Base-by-base conservation (phyloP, 2,888 invertebrate genomes). In the Idaea aversata region DNA sequence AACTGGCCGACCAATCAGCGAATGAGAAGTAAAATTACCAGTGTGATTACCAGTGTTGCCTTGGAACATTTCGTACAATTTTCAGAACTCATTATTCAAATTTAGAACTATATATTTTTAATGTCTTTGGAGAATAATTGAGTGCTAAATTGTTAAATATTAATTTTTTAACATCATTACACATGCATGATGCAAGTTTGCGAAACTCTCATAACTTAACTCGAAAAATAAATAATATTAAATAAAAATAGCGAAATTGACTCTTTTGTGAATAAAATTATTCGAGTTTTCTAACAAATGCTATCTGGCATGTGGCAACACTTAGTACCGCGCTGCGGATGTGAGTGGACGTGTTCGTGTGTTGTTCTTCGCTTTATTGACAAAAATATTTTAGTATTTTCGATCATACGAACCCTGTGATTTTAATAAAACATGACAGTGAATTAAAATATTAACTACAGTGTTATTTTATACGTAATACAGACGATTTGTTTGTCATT, bases 361-460 rank as follows among this genome's bases (percentile, higher is more conserved):
- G 47, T 13, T 5, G 34, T 58, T 10, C 61, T 47, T 38, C 10
- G 13, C 34, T 61, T 65, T 64, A 63, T 58, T 63, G 60, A 60
- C 60, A 35, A 63, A 63, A 65, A 61, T 57, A 69, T 58, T 61
- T n/a, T 2, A 3, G 25, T 25, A 38, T 34, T 65, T 63, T 65
- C 66, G 65, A 70, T 75, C 70, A 63, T 69, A 65, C 67, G 69
- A 63, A 60, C 61, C 59, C 5, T 34, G 59, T 59, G 59, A 25
- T 16, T 25, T 59, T 16, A 6, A 59, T 16, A 25, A 25, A 34
- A 25, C 34, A 59, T 47, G 47, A 47, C 47, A 47, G 47, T 47
- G 47, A 47, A 47, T 47, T 47, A 7, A 10, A 47, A 47, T 10
- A 47, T 47, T 10, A 47, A 4, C 47, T 13, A 0, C 10, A 10